These are phyloP conservation scores for Agonum fuliginosum DNA, from an alignment of 2,888 invertebrate species.

Conservation along the genomic window DNA sequence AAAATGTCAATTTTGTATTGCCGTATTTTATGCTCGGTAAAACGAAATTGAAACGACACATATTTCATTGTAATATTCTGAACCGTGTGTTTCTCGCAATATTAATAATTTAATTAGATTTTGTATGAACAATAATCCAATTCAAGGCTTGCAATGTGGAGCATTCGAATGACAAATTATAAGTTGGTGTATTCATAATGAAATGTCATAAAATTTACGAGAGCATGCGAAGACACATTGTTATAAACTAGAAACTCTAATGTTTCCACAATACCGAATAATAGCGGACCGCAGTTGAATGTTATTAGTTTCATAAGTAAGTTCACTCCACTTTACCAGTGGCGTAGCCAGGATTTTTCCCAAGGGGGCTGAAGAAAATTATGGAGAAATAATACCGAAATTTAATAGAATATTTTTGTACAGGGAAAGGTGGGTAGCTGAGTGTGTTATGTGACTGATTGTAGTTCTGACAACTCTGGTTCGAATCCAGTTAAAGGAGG, in stretches of 20 bases:
- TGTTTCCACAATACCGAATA: slow-evolving; percentile 40
- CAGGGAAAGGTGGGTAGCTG: too few species aligned
- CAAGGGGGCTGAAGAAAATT: too few species aligned
- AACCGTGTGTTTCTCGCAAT: background rate
- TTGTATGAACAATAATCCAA: background rate
- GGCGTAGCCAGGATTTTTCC: too few species aligned
- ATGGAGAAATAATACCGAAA: too few species aligned
- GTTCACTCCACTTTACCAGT: slow-evolving; percentile 1
- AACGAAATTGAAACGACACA: too few species aligned
- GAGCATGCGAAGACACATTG: slow-evolving; percentile 38
- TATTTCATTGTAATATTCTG: background rate
- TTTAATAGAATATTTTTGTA: too few species aligned
- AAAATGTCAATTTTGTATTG: too few species aligned
- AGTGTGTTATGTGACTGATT: too few species aligned
- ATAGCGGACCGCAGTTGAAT: slow-evolving; percentile 29
- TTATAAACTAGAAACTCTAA: slow-evolving; percentile 48
- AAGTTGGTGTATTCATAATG: slow-evolving; percentile 35
- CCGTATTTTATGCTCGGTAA: too few species aligned
- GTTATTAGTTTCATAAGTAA: slow-evolving; percentile 47
- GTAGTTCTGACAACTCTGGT: too few species aligned
- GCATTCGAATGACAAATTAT: slow-evolving; percentile 44
- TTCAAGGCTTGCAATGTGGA: background rate
- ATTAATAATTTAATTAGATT: slow-evolving; percentile 26
- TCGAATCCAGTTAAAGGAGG: too few species aligned
- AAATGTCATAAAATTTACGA: slow-evolving; percentile 50